Evolutionary conservation across 1,140 invertebrate species (phyloP).

Genomic region (Brachionus manjavacas): DNA sequence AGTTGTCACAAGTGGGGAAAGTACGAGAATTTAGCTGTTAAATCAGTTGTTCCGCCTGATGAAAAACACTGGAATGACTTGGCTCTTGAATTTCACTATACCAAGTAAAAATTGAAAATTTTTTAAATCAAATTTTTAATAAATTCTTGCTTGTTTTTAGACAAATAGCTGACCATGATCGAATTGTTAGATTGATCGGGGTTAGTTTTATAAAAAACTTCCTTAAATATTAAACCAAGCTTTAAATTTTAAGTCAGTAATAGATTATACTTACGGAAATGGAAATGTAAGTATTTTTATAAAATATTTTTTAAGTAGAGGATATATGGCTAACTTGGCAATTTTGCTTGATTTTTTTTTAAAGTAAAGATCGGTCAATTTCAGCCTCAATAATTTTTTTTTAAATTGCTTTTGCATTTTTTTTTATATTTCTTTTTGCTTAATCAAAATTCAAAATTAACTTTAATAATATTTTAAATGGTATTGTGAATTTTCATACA

Average conservation of each 20-base stretch:
- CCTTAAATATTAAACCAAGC: background rate
- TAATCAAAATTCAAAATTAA: no score
- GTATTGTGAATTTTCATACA: no score
- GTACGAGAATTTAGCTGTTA: slow-evolving; percentile 72
- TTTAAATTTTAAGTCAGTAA: slow-evolving; percentile 62
- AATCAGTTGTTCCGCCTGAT: slow-evolving; percentile 82
- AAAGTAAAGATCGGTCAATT: no score
- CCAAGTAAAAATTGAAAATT: slow-evolving; percentile 1
- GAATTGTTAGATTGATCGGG: slow-evolving; percentile 73
- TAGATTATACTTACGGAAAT: slow-evolving; percentile 71
- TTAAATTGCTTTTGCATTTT: no score
- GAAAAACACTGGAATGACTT: slow-evolving; percentile 85
- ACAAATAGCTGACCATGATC: slow-evolving; percentile 74
- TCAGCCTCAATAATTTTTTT: no score
- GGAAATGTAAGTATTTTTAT: slow-evolving; percentile 53
- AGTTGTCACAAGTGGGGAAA: slow-evolving; percentile 72
- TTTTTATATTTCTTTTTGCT: no score
- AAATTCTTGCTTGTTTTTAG: slow-evolving; percentile 55
- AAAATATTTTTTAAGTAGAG: no score
- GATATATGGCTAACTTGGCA: no score
- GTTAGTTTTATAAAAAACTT: background rate
- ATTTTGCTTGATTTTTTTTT: no score
- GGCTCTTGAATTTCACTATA: slow-evolving; percentile 77
- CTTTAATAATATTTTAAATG: no score
- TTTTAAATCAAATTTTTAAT: background rate